These are phyloP conservation scores for Atta cephalotes DNA, from an alignment of 1,140 invertebrate species.

Conservation along the genomic window DNA sequence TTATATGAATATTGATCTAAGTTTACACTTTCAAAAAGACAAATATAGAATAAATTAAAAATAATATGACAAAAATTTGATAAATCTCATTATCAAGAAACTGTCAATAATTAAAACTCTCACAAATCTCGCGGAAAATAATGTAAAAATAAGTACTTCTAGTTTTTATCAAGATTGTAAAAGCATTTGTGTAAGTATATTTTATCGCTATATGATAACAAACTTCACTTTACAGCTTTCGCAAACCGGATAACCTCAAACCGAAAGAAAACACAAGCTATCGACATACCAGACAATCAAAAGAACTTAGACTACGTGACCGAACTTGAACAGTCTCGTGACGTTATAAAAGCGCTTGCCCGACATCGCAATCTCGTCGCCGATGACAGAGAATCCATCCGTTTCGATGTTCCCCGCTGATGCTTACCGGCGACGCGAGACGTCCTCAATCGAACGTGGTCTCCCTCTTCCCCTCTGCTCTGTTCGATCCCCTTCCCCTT, in stretches of 20 bases:
- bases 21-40: too few species aligned
- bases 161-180: not conserved
- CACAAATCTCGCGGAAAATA: not conserved
- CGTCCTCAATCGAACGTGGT: slow-evolving; percentile 51
- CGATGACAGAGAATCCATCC: not conserved
- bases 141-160: not conserved
- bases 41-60: too few species aligned
- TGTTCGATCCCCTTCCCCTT: not conserved
- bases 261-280: not conserved
- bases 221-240: not conserved
- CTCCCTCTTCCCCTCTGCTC: not conserved
- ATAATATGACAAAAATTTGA: not conserved
- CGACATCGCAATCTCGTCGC: not conserved
- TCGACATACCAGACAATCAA: not conserved
- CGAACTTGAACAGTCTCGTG: not conserved
- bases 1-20: too few species aligned
- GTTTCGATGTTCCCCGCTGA: slow-evolving; percentile 1
- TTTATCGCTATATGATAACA: not conserved
- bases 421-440: slow-evolving; percentile 38
- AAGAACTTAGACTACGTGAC: not conserved
- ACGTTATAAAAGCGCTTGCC: not conserved
- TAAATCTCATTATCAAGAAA: not conserved
- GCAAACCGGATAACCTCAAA: slow-evolving; percentile 27
- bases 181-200: not conserved
- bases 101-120: not conserved